Conservation (phyloP, 2,797 vertebrate species). For the Carduelis carduelis region DNA sequence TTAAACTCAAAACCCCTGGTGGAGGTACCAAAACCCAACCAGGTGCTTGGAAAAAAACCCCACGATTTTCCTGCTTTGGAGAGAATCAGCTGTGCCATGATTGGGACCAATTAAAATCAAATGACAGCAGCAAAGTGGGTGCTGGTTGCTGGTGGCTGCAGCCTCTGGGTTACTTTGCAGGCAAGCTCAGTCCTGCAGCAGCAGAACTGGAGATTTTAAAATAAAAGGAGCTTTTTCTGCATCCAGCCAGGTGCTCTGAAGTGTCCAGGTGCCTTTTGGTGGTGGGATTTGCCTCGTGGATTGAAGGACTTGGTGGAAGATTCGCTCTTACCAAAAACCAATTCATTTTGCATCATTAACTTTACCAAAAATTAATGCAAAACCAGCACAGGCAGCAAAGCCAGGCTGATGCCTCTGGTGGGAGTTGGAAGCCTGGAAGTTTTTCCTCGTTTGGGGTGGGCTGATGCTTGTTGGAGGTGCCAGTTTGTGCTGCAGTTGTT, state of each 20-base stretch:
- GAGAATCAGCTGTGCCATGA: background rate
- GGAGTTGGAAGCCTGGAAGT: background rate
- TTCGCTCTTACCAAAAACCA: background rate
- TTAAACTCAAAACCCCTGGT: background rate
- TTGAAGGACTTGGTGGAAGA: background rate
- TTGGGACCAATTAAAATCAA: background rate
- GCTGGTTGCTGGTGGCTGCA: background rate
- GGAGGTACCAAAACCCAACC: background rate
- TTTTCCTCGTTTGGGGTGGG: background rate
- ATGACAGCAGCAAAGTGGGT: background rate
- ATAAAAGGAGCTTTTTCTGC: background rate
- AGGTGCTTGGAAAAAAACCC: background rate
- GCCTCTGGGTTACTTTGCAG: fast-evolving
- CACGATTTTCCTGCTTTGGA: background rate
- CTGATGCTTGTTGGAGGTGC: background rate
- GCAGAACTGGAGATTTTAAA: background rate
- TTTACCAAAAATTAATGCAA: background rate
- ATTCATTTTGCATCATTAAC: too few relatives aligned
- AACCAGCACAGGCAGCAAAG: too few relatives aligned
- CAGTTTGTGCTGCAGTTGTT: background rate
- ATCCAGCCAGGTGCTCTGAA: background rate
- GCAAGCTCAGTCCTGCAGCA: background rate
- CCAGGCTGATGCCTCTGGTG: background rate
- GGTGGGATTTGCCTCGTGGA: fast-evolving
- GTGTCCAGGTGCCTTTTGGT: background rate